phyloP scores from a whole-genome alignment of 2,888 invertebrate genomes.

The Drosophila nr. medialis region DNA sequence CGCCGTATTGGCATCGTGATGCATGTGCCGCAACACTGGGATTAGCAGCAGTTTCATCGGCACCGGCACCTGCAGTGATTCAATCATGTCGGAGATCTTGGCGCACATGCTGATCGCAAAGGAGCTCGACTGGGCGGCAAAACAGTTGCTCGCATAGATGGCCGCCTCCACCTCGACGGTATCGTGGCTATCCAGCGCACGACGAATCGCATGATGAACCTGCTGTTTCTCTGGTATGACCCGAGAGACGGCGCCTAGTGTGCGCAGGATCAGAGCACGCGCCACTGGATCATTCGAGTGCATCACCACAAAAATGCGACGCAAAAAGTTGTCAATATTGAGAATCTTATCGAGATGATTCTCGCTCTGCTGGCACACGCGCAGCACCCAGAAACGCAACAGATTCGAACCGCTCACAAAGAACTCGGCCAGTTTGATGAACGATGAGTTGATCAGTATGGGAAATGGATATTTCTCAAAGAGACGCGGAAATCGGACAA shows the following conservation, averaged over 20 bases:
- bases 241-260: constrained; percentile 95
- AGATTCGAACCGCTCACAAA: constrained; percentile 96
- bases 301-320: constrained; percentile 95
- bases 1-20: constrained; percentile 90
- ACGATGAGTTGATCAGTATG: constrained; percentile 97
- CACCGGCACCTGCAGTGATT: constrained; percentile 95
- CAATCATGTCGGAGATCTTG: constrained; percentile 97
- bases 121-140: constrained; percentile 97
- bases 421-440: constrained; percentile 96
- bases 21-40: constrained; percentile 96
- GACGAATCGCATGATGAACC: constrained; percentile 96
- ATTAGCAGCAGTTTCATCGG: constrained; percentile 96
- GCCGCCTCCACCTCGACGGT: constrained; percentile 98
- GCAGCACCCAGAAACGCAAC: constrained; percentile 94
- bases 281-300: constrained; percentile 99
- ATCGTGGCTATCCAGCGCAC: constrained; percentile 96
- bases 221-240: constrained; percentile 97
- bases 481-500: constrained; percentile 96
- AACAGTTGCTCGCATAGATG: constrained; percentile 96
- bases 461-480: constrained; percentile 99
- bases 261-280: constrained; percentile 93
- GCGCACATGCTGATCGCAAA: constrained; percentile 98
- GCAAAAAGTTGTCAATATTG: constrained; percentile 96
- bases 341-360: constrained; percentile 98
- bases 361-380: constrained; percentile 97